Base-by-base conservation (phyloP, 2,797 vertebrate genomes). In the Falco peregrinus region DNA sequence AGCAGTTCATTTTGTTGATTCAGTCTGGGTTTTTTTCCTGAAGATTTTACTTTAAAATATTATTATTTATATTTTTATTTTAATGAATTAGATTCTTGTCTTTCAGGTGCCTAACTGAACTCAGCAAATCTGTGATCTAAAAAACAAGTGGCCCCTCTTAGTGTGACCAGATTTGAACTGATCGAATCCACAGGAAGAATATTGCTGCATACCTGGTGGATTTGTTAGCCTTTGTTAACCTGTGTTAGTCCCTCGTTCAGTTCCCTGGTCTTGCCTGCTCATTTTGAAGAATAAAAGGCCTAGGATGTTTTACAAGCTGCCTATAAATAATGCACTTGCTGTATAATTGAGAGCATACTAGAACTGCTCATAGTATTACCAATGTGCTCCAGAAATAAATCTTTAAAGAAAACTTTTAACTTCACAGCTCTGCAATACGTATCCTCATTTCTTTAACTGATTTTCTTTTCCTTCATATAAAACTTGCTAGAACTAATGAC, bases 271-370 rank as follows among this genome's bases (percentile, higher is more conserved):
- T 69, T 91, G n/a, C 31, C 31, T 87, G 60, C 37, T 95, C 50
- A 29, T 87, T 94, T 77, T 85, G 67, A 92, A 95, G 81, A 89
- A 82, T 87, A 80, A 89, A 85, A 92, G 73, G 21, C n/a, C 43
- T 17, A 31, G 60, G 24, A 24, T 93, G 51, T 90, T 96, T 96
- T 92, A 89, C 68, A 93, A 77, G 53, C 56, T 89, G 37, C 45
- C 41, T 65, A 68, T 96, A 70, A 96, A 80, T 90, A 80, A 92
- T 92, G 57, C 11, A 50, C 50, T 91, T 54, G 56, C 64, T 76
- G 1, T 95, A 12, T 92, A 80, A 93, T 76, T 84, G 83, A 56
- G 37, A 43, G 20, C 50, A n/a, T 33, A 13, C 86, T 84, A 71
- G 81, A 90, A 41, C 39, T 87, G 81, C 70, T 93, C 21, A 10